Percentiles rank a stretch among this genome's conserved stretches.
Conservation (phyloP, 2,113 vertebrate genomes). For the Mirza zaza region DNA sequence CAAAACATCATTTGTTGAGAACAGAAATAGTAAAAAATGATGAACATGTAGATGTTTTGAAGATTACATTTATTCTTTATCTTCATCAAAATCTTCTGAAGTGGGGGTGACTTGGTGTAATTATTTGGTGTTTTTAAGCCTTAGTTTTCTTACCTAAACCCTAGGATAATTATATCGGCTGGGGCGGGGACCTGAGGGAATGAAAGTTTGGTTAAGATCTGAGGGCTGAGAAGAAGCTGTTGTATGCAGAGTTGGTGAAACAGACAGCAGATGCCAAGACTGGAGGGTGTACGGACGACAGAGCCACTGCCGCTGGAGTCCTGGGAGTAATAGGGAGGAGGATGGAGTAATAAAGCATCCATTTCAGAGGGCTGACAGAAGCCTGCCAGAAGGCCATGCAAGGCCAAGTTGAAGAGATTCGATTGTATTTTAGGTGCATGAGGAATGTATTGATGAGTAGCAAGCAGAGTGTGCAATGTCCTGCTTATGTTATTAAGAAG, state of each 20-base stretch:
- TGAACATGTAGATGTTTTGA: background rate
- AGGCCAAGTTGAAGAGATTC: background rate
- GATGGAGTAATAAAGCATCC: background rate
- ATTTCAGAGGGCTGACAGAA: background rate
- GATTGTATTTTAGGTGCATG: background rate
- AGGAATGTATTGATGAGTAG: background rate
- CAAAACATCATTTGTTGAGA: background rate
- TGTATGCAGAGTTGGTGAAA: rapidly evolving
- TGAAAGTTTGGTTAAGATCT: too few relatives aligned
- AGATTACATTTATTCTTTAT: background rate
- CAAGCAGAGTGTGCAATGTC: background rate
- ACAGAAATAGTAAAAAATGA: background rate
- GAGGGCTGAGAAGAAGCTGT: background rate
- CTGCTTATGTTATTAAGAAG: background rate
- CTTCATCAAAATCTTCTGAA: background rate
- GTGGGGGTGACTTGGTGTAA: background rate
- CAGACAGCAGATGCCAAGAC: background rate
- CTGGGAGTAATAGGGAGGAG: background rate
- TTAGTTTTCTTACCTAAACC: background rate
- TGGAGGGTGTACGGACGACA: background rate
- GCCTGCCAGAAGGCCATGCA: rapidly evolving
- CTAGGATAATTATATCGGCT: background rate
- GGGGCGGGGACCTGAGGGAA: too few relatives aligned
- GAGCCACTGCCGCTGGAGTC: too few relatives aligned
- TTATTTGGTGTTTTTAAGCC: background rate